A percentile compares a stretch with the other conserved stretches of the same genome.
Conservation (phyloP, 2,888 invertebrate genomes). For the Drosophila paramelanica region DNA sequence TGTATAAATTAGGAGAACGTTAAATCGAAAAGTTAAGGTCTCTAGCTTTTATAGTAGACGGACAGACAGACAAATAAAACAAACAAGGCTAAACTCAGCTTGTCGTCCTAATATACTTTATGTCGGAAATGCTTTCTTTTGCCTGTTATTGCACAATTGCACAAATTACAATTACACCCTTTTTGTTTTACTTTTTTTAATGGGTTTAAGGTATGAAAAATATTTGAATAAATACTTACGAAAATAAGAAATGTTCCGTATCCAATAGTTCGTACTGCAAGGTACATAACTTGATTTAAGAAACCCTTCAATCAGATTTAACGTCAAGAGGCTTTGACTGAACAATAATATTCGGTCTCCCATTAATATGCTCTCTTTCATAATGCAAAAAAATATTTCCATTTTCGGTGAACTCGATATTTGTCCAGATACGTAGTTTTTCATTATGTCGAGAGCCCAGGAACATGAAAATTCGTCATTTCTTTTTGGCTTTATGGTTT, state of each 20-base stretch:
- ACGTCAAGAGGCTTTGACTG: slow-evolving; percentile 97
- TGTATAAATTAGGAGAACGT: too few relatives aligned
- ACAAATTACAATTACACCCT: too few relatives aligned
- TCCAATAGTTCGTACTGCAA: slow-evolving; percentile 91
- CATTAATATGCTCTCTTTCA: slow-evolving; percentile 93
- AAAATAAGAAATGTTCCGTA: slow-evolving; percentile 94
- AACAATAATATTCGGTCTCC: slow-evolving; percentile 97
- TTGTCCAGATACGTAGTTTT: slow-evolving; percentile 94
- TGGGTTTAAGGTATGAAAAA: too few relatives aligned
- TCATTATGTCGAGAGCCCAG: slow-evolving; percentile 93
- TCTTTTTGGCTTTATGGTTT: slow-evolving; percentile 86
- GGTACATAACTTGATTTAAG: slow-evolving; percentile 90
- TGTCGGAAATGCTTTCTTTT: too few relatives aligned
- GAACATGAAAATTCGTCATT: slow-evolving; percentile 94
- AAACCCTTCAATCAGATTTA: slow-evolving; percentile 97
- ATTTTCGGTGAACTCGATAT: slow-evolving; percentile 98
- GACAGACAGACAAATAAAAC: too few relatives aligned
- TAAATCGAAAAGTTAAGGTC: too few relatives aligned
- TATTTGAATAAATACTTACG: slow-evolving; percentile 87
- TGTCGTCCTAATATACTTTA: too few relatives aligned
- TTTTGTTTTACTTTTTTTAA: too few relatives aligned
- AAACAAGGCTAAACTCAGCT: too few relatives aligned
- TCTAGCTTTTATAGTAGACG: too few relatives aligned
- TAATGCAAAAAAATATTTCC: slow-evolving; percentile 95
- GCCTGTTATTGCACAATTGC: too few relatives aligned